These are phyloP conservation scores for Trichonephila inaurata DNA, from an alignment of 1,140 invertebrate species.

Conservation along the genomic window DNA sequence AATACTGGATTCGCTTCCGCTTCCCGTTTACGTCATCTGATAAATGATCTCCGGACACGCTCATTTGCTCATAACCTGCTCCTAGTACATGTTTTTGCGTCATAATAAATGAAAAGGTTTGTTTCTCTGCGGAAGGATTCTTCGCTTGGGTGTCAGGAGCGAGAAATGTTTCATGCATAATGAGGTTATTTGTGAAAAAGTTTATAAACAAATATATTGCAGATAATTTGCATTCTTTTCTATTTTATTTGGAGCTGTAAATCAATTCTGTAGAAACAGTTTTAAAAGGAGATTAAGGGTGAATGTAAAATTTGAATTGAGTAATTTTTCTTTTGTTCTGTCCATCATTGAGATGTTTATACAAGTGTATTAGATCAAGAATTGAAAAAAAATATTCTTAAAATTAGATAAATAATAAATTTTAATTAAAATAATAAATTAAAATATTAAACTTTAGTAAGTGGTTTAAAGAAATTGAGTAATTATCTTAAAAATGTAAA, in stretches of 20 bases:
- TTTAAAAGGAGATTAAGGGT: too few species aligned
- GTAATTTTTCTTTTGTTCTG: too few species aligned
- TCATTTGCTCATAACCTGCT: background rate
- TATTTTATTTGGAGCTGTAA: background rate
- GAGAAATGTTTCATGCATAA: background rate
- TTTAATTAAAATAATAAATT: too few species aligned
- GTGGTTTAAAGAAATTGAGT: too few species aligned
- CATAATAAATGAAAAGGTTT: background rate
- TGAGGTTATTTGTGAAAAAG: background rate
- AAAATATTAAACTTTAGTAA: too few species aligned
- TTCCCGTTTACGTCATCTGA: constrained; percentile 39
- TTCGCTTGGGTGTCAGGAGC: background rate
- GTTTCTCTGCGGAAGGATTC: background rate
- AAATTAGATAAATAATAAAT: too few species aligned
- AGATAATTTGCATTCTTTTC: background rate
- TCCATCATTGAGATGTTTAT: too few species aligned
- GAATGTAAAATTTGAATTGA: too few species aligned
- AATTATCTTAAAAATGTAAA: too few species aligned
- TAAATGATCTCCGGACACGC: constrained; percentile 39
- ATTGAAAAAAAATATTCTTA: too few species aligned
- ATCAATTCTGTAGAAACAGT: background rate
- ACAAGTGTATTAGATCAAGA: too few species aligned
- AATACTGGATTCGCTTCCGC: constrained; percentile 5
- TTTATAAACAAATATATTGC: background rate
- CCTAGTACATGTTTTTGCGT: background rate